phyloP scores from a whole-genome alignment of 2,113 vertebrate species.

The Ctenomys sociabilis region DNA sequence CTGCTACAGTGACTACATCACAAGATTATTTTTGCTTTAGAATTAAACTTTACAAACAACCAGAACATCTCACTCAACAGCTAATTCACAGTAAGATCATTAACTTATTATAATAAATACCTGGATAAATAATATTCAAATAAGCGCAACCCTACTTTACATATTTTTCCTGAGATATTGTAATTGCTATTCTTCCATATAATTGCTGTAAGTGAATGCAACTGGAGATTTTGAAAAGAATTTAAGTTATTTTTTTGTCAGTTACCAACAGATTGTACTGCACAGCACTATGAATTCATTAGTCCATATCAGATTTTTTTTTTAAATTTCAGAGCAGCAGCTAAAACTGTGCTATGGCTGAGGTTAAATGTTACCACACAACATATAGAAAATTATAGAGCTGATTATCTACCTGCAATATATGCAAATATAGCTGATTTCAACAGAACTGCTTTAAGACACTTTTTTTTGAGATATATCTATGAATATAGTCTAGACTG shows the following conservation, averaged over 20 bases:
- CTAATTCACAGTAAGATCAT: slow-evolving; percentile 66
- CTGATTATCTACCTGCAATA: background rate
- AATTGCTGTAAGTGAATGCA: slow-evolving; percentile 46
- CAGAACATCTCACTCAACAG: slow-evolving; percentile 61
- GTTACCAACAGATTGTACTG: background rate
- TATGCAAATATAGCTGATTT: background rate
- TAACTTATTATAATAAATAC: slow-evolving; percentile 72
- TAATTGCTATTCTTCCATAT: slow-evolving; percentile 64
- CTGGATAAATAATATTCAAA: slow-evolving; percentile 70
- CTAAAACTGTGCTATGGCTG: background rate
- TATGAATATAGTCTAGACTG: background rate
- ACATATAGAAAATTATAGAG: background rate
- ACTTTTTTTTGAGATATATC: background rate
- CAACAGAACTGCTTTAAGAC: background rate
- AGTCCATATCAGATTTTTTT: slow-evolving; percentile 23
- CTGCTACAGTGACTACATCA: slow-evolving; percentile 45
- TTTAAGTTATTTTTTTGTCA: slow-evolving; percentile 46
- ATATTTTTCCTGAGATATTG: slow-evolving; percentile 30
- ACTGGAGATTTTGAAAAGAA: slow-evolving; percentile 16
- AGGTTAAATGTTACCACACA: slow-evolving; percentile 46
- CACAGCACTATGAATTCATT: slow-evolving; percentile 29
- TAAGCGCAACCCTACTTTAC: slow-evolving; percentile 52
- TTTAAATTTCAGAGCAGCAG: slow-evolving; percentile 47
- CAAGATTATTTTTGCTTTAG: slow-evolving; percentile 48
- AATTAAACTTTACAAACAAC: slow-evolving; percentile 64